Evolutionary conservation across 2,797 vertebrate genomes (phyloP), one percentile per base, ranked within the genome.

Genomic region (Hypotaenidia okinawae): DNA sequence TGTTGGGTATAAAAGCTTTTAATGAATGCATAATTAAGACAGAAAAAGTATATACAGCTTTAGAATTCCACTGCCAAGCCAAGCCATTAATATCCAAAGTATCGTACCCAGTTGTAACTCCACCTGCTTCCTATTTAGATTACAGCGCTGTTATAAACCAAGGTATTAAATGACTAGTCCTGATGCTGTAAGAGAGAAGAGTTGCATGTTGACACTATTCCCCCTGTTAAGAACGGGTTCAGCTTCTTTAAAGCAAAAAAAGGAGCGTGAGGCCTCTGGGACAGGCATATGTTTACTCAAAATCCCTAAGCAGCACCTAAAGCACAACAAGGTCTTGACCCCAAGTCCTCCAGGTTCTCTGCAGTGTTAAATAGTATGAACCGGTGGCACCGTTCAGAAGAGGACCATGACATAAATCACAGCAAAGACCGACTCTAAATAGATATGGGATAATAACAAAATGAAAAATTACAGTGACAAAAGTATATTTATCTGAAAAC

Each of bases 11-110:
- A 98, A 98, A 98, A 98, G 98, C 98, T 98, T 98, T 98, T 98
- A 98, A 98, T 98, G 98, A 98, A 98, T 98, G 98, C 97, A 98
- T 98, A 98, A 98, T 98, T 98, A 98, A 98, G 98, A 98, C 96
- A 97, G 96, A 95, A 98, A 98, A 97, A 98, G 97, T 97, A 94
- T 98, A 98, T 97, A 97, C 97, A 93, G 97, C 97, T 98, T 98
- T 95, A 97, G 97, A 98, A 98, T 98, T 97, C 96, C 96, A 97
- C 97, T 96, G 97, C 96, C 97, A 97, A 98, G 96, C 97, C 96
- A 97, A 98, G 96, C 96, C 97, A 98, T 98, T 98, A 98, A 98
- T 98, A 98, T 96, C 98, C 95, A 95, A 96, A 96, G 95, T 96
- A 96, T 80, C 55, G 5, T 89, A 97, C 94, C 80, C 97, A 97